Evolutionary conservation across 2,113 vertebrate genomes (phyloP).

Genomic region (Oreocharis arfaki): DNA sequence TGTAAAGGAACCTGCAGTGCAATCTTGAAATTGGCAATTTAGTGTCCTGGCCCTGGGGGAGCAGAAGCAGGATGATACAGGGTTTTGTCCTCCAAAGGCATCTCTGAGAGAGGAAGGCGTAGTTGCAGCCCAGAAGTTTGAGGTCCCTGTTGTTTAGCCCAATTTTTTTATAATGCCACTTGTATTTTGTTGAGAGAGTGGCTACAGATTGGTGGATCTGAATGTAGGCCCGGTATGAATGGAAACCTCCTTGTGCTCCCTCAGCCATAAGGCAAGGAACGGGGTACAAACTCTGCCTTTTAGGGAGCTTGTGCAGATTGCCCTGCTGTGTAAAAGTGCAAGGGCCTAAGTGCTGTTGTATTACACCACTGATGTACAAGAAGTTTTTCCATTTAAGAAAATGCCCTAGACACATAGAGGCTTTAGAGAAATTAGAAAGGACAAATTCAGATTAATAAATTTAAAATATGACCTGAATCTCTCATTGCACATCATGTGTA

Average conservation of each 20-base stretch:
- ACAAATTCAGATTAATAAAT: background rate
- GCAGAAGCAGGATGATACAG: background rate
- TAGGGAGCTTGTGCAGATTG: background rate
- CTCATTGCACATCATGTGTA: background rate
- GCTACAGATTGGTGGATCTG: background rate
- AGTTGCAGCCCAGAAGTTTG: background rate
- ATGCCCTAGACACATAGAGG: background rate
- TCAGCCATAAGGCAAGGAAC: background rate
- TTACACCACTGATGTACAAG: background rate
- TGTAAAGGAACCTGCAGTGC: background rate
- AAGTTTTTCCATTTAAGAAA: background rate
- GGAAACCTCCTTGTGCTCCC: background rate
- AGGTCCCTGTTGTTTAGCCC: background rate
- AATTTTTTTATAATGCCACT: background rate
- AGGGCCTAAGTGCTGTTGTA: background rate
- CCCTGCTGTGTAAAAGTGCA: background rate
- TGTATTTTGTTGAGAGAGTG: background rate
- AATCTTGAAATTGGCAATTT: background rate
- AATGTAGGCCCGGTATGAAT: background rate
- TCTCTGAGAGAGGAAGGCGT: rapidly evolving
- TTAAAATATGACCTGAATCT: slow-evolving; percentile 3
- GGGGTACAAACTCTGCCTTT: background rate
- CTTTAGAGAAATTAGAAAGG: background rate
- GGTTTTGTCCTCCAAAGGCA: background rate
- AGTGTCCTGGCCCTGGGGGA: background rate